phyloP scores from a whole-genome alignment of 2,797 vertebrate species.

The Phalanger gymnotis region DNA sequence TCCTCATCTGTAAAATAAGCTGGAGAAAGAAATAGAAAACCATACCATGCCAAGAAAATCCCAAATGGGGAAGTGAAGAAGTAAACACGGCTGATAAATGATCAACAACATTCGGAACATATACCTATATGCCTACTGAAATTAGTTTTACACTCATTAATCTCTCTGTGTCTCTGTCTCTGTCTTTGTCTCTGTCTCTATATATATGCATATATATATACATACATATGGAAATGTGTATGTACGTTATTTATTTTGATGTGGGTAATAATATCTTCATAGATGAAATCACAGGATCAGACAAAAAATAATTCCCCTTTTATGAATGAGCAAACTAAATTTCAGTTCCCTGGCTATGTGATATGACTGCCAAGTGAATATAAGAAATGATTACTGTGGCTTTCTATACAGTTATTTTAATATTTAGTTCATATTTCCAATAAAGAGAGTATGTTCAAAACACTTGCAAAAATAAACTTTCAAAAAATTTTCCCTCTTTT shows the following conservation, averaged over 20 bases:
- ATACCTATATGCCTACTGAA: background rate
- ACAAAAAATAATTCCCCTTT: background rate
- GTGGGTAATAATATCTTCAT: background rate
- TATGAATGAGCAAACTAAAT: background rate
- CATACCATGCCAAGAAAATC: too few species aligned
- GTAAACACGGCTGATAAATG: too few species aligned
- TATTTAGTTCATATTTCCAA: slow-evolving; percentile 15
- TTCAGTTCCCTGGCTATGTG: background rate
- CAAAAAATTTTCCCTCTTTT: background rate
- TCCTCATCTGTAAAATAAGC: too few species aligned
- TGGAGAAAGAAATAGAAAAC: too few species aligned
- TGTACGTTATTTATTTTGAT: background rate
- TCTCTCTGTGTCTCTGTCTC: too few species aligned
- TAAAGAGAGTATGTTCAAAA: background rate
- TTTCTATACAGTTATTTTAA: background rate
- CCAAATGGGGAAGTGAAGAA: too few species aligned
- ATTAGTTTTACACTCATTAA: background rate
- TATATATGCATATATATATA: too few species aligned
- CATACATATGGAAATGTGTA: too few species aligned
- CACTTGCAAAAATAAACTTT: slow-evolving; percentile 21
- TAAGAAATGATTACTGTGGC: slow-evolving; percentile 5
- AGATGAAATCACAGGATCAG: background rate
- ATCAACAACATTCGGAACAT: too few species aligned
- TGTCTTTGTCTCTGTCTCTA: too few species aligned
- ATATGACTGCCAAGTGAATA: background rate